Evolutionary conservation across 1,140 invertebrate genomes (phyloP), one percentile per base, ranked within the genome.

Genomic region (Pogonognathellus flavescens): DNA sequence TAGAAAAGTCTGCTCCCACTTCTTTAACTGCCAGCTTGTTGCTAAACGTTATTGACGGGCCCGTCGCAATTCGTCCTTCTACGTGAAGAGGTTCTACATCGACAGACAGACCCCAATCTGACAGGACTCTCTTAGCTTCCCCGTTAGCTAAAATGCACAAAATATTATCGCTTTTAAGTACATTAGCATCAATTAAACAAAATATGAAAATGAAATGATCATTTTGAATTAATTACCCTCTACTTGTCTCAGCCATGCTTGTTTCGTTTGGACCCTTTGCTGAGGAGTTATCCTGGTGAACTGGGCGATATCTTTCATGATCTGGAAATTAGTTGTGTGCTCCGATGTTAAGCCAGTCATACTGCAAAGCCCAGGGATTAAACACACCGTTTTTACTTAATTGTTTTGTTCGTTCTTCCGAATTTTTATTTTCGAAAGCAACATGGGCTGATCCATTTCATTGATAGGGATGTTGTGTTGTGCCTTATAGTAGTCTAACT

Each of bases 301-400:
- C 0, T 90, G 89, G 0, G 94, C 93, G 0, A 98, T 92, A 89
- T 97, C 96, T 89, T 94, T 95, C 95, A 97, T 97, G 0, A 97
- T 90, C 88, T 91, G 90, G 88, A 92, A 92, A 87, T 94, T 92
- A 22, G 84, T 89, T 66, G 92, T 90, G 87, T 94, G 92, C 49
- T 90, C 90, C 82, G 94, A 93, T 6, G 92, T 93, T 0, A 94
- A 89, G 18, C 96, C 96, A 4, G 96, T 95, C 81, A 96, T 89
- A 88, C 94, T 94, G 88, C 95, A 96, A 0, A 97, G 90, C 90
- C 98, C 96, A 0, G 97, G 97, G 18, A 98, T 91, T 8, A 98
- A 90, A 84, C 93, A 80, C 18, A 85, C 16, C 0, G 11, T 7
- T 25, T 16, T 2, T 14, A n/a, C 3, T 13, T 72, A 25, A 7